These are phyloP conservation scores for Noctua janthina DNA, from an alignment of 2,888 invertebrate species.

Conservation along the genomic window DNA sequence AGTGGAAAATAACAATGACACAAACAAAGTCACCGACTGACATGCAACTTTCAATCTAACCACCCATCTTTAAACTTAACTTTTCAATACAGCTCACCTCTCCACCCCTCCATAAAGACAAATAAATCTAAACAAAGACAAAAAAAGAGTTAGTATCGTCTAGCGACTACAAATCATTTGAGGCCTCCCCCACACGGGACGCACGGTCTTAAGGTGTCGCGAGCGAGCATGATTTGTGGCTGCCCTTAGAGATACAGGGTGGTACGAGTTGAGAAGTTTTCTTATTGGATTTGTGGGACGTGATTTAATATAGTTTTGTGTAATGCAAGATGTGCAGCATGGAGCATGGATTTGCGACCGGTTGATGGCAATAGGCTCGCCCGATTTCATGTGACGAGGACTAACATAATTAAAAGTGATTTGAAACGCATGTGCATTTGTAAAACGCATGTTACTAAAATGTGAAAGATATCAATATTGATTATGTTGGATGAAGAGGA, in stretches of 20 bases:
- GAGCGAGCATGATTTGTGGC: slow-evolving; percentile 79
- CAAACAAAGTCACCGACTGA: neutral
- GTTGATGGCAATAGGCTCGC: neutral
- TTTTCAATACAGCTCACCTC: slow-evolving; percentile 1
- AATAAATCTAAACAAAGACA: slow-evolving; percentile 38
- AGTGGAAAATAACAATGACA: too few relatives aligned
- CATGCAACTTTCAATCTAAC: neutral
- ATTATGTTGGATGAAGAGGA: too few relatives aligned
- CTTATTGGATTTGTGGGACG: slow-evolving; percentile 36
- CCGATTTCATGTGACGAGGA: neutral
- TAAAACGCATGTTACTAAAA: too few relatives aligned
- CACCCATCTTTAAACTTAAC: neutral
- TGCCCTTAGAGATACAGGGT: slow-evolving; percentile 70
- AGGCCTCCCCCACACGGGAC: slow-evolving; percentile 69
- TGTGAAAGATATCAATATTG: too few relatives aligned
- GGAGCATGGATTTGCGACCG: neutral
- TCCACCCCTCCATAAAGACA: neutral
- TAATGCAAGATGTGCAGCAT: neutral
- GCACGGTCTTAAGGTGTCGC: slow-evolving; percentile 75
- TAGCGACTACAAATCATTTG: slow-evolving; percentile 79
- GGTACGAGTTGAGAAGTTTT: slow-evolving; percentile 50
- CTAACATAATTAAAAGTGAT: neutral
- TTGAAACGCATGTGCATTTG: too few relatives aligned
- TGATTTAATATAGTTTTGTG: slow-evolving; percentile 30
- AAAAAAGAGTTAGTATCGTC: slow-evolving; percentile 48